Evolutionary conservation across 2,113 vertebrate genomes (phyloP).

Genomic region (Prunella himalayana): DNA sequence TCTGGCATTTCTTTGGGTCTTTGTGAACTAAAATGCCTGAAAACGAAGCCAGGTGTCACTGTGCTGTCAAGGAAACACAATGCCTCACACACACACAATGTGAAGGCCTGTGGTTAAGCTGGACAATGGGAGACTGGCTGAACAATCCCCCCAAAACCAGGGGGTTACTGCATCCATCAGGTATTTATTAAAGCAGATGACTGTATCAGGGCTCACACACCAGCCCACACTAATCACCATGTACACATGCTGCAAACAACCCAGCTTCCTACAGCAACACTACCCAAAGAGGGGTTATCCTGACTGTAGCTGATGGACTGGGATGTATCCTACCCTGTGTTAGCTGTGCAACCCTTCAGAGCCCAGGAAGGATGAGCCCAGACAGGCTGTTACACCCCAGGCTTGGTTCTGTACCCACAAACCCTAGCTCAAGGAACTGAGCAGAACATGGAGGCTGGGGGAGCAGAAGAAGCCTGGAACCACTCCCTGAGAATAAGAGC

Average conservation of each 20-base stretch:
- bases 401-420: neutral
- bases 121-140: neutral
- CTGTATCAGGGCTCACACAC: neutral
- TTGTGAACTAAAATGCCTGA: neutral
- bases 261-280: neutral
- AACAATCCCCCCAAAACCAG: neutral
- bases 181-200: neutral
- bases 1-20: neutral
- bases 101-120: neutral
- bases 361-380: neutral
- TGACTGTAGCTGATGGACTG: neutral
- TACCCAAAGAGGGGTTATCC: neutral
- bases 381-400: neutral
- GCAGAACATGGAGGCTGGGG: neutral
- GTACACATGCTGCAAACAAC: neutral
- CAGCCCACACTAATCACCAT: neutral
- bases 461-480: neutral
- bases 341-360: neutral
- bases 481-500: neutral
- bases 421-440: neutral
- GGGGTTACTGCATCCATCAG: neutral
- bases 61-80: neutral
- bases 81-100: rapidly evolving
- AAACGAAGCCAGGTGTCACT: neutral
- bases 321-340: neutral